Evolutionary conservation across 2,888 invertebrate genomes (phyloP), one percentile per base, ranked within the genome.

Genomic region (Xestia ashworthii): DNA sequence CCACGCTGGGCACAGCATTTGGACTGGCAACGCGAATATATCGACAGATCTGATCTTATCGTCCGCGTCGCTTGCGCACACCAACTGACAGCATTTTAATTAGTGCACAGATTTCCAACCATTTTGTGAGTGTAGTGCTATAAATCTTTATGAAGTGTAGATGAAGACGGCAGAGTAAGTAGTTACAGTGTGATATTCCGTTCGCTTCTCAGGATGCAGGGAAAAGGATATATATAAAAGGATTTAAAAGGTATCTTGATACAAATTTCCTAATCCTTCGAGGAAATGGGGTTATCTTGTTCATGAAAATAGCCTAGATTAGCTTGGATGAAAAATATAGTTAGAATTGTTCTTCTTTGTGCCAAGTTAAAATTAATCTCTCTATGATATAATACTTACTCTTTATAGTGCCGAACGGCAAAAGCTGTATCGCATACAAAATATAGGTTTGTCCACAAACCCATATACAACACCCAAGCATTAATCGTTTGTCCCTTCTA

Each of bases 11-110:
- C 66, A 65, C n/a, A 71, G 53, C 68, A 81, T 66, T 84, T 70
- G 53, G 41, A 75, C 50, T 71, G 82, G 77, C 85, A 41, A 53
- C 64, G 82, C 71, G 65, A 84, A 82, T 82, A 78, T 70, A 84
- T 82, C 83, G 83, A 83, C 71, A 6, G 64, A 48, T 72, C 55
- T n/a, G 79, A 84, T 84, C 83, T 82, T 86, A 85, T 86, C 83
- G 14, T 6, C n/a, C 16, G 44, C 65, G 66, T 19, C 74, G 74
- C 62, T 22, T 58, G 74, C 73, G 62, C 72, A 68, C 66, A 71
- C 46, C 46, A 46, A 76, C 83, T 79, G 83, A 84, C 84, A 86
- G 79, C 25, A 71, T 84, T 86, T 84, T 86, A 84, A 84, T 84
- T 82, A 85, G 78, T 41, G 38, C 22, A 11, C 53, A 73, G 83